Evolutionary conservation across 2,797 vertebrate genomes (phyloP), one percentile per base, ranked within the genome.

Genomic region (Poeciliopsis presidionis): DNA sequence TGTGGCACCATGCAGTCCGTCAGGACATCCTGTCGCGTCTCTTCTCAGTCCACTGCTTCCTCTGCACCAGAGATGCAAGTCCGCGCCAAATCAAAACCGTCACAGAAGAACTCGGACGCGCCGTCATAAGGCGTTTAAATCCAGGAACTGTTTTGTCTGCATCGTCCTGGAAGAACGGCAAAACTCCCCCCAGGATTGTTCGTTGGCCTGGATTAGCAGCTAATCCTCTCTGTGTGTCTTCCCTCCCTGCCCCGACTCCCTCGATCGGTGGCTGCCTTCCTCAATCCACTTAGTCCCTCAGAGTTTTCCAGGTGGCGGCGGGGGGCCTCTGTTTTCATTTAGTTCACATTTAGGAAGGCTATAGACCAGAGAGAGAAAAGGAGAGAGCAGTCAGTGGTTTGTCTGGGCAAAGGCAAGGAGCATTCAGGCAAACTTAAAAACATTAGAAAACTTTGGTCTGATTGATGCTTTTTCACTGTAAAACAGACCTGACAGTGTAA

Each of bases 221-320:
- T 94, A 94, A 95, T 94, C 93, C 84, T 82, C 73, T 77, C 75
- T 79, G 84, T 51, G 49, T 90, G 89, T 91, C 90, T 85, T 88
- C 84, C 85, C 77, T 87, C 87, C 84, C 87, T 78, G 43, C 88
- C 78, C 74, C 72, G 77, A 79, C 84, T 90, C 84, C 82, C 84
- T 91, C 84, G 67, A 89, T 89, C 81, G 82, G 89, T 88, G 88
- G 91, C 89, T 91, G 89, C 77, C 88, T 76, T 79, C 86, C 90
- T 85, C 91, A 94, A 94, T 94, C 93, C 89, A 93, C 86, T 95
- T 93, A 94, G 87, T 57, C 81, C 79, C 59, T 70, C 65, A 25
- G 47, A 63, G 89, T 84, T 76, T 79, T 85, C 81, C 81, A 78
- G 84, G 87, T 80, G 80, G 84, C 80, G 75, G 85, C 78, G 79